Evolutionary conservation across 2,888 invertebrate genomes (phyloP).

Genomic region (Platycnemis pennipes): DNA sequence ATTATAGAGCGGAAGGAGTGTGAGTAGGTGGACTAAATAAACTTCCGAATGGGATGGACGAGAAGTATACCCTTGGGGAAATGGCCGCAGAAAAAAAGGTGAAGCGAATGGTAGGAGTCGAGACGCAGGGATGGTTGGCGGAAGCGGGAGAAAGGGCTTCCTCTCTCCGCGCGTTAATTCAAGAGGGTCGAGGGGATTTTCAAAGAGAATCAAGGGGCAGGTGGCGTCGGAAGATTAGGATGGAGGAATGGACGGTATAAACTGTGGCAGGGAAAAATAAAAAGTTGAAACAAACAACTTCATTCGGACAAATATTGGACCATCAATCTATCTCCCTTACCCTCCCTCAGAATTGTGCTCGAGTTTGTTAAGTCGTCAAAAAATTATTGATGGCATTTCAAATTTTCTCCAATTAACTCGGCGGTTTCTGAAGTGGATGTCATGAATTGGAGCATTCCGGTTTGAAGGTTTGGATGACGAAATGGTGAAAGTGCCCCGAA

Average conservation of each 20-base stretch:
- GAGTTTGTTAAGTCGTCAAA: no score
- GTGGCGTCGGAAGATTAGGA: not conserved
- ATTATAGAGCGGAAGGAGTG: not conserved
- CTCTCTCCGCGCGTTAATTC: not conserved
- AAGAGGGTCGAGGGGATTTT: not conserved
- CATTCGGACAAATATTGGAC: not conserved
- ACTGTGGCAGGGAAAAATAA: not conserved
- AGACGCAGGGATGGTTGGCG: not conserved
- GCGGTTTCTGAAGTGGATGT: no score
- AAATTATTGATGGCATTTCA: no score
- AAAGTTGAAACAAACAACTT: not conserved
- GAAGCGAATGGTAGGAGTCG: not conserved
- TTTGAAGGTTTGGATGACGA: no score
- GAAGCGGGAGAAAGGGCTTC: not conserved
- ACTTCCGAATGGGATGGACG: not conserved
- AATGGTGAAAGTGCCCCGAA: no score
- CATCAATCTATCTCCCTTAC: not conserved
- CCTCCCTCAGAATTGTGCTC: not conserved
- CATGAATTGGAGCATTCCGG: no score
- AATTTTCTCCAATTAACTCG: no score
- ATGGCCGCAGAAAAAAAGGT: not conserved
- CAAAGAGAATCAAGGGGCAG: not conserved
- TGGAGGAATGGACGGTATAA: not conserved
- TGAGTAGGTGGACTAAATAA: constrained; percentile 11
- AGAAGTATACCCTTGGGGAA: not conserved